phyloP scores from a whole-genome alignment of 2,797 vertebrate species.

The Acanthopagrus latus region DNA sequence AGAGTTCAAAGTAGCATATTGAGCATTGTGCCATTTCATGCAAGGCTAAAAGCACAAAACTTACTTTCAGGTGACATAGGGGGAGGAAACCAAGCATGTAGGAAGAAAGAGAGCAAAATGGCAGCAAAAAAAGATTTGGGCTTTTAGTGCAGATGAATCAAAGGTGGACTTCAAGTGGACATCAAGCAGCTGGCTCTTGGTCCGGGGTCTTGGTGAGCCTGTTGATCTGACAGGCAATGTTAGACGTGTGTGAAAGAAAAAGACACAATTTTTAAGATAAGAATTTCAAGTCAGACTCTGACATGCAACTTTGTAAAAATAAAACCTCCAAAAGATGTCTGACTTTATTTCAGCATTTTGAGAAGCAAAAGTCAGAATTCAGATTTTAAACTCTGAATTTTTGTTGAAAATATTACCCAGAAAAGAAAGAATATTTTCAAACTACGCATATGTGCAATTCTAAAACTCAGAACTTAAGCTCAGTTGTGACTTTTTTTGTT shows the following conservation, averaged over 20 bases:
- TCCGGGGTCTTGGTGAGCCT: neutral
- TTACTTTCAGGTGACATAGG: neutral
- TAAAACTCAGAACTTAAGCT: too few species aligned
- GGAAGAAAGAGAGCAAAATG: neutral
- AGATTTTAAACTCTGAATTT: too few species aligned
- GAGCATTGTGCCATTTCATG: slow-evolving; percentile 32
- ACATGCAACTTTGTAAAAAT: too few species aligned
- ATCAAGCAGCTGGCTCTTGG: neutral
- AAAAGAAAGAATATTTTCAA: too few species aligned
- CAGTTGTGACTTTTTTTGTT: too few species aligned
- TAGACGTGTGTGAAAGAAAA: neutral
- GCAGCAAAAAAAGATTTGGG: neutral
- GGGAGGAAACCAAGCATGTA: neutral
- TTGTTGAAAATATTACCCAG: too few species aligned
- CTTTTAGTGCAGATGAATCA: slow-evolving; percentile 1
- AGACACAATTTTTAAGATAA: too few species aligned
- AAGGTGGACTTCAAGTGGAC: neutral
- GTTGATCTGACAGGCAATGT: neutral
- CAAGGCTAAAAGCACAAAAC: slow-evolving; percentile 19
- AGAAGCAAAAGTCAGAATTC: too few species aligned
- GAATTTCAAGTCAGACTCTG: too few species aligned
- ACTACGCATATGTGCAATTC: too few species aligned
- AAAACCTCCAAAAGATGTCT: too few species aligned
- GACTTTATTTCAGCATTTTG: too few species aligned
- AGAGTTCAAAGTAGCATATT: slow-evolving; percentile 35